These are phyloP conservation scores for Aethina tumida DNA, from an alignment of 1,140 invertebrate genomes.

Conservation along the genomic window DNA sequence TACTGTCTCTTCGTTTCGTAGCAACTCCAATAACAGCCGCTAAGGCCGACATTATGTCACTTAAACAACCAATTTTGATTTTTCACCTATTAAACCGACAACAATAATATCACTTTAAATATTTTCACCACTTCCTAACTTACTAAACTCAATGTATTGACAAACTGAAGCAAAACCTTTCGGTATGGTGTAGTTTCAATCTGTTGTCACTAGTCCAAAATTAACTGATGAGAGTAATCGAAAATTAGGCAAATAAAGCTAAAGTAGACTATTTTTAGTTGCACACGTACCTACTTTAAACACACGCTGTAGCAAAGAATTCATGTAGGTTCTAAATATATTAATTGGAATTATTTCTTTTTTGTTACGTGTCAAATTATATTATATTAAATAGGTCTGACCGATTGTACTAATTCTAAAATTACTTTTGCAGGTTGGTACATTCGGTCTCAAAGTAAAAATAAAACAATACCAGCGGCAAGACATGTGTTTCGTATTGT, in stretches of 20 bases:
- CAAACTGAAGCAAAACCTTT: background rate
- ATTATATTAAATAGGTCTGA: too few species aligned
- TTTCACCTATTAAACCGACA: constrained; percentile 3
- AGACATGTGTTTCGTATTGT: too few species aligned
- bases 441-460: too few species aligned
- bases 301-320: constrained; percentile 2
- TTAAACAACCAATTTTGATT: constrained; percentile 31
- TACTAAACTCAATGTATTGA: background rate
- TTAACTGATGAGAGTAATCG: constrained; percentile 20
- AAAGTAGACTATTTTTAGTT: constrained; percentile 24
- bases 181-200: constrained; percentile 1
- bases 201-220: constrained; percentile 22
- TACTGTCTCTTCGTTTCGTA: constrained; percentile 31
- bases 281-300: constrained; percentile 3
- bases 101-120: constrained; percentile 8
- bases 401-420: too few species aligned
- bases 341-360: too few species aligned
- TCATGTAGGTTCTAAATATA: too few species aligned
- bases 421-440: too few species aligned
- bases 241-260: constrained; percentile 11
- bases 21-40: constrained; percentile 27
- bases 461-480: too few species aligned
- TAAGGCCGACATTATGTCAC: constrained; percentile 31
- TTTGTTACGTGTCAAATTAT: too few species aligned
- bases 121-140: background rate